Conservation (phyloP, 1,140 invertebrate genomes). For the Branchinecta lynchi region DNA sequence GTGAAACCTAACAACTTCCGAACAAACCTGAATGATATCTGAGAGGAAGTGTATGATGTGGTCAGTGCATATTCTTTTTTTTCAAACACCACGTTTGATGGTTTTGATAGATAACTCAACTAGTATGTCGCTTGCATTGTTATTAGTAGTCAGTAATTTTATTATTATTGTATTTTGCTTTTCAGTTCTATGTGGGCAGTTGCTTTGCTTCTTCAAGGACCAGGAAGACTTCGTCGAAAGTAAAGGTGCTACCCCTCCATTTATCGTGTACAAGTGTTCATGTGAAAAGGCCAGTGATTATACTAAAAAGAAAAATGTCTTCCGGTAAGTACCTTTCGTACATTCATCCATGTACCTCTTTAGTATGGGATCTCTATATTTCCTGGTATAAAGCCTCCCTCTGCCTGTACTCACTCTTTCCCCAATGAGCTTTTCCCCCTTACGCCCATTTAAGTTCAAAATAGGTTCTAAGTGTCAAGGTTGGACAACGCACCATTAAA, state of each 20-base stretch:
- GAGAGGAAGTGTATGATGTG: too few relatives aligned
- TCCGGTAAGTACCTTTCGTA: constrained; percentile 36
- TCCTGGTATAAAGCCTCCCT: too few relatives aligned
- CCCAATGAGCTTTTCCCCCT: too few relatives aligned
- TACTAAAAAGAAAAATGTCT: constrained; percentile 85
- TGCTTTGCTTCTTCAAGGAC: constrained; percentile 96
- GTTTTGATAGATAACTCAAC: too few relatives aligned
- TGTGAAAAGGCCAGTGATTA: constrained; percentile 80
- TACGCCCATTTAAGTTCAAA: too few relatives aligned
- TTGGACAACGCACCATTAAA: too few relatives aligned
- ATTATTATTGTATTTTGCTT: constrained; percentile 19
- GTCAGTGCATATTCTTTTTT: too few relatives aligned
- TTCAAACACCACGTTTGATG: too few relatives aligned
- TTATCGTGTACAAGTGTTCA: constrained; percentile 69
- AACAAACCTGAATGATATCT: too few relatives aligned
- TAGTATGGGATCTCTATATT: too few relatives aligned
- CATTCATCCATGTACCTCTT: not conserved
- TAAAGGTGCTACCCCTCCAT: constrained; percentile 73
- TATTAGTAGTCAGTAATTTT: not conserved
- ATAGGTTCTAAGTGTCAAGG: too few relatives aligned
- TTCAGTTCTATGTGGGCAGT: constrained; percentile 76
- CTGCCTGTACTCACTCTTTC: too few relatives aligned
- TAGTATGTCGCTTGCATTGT: not conserved
- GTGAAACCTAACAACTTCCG: not conserved
- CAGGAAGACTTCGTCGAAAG: constrained; percentile 70